Percentiles rank a stretch among this genome's conserved stretches.
Conservation (phyloP, 2,888 invertebrate genomes). For the Nycteola revayana region DNA sequence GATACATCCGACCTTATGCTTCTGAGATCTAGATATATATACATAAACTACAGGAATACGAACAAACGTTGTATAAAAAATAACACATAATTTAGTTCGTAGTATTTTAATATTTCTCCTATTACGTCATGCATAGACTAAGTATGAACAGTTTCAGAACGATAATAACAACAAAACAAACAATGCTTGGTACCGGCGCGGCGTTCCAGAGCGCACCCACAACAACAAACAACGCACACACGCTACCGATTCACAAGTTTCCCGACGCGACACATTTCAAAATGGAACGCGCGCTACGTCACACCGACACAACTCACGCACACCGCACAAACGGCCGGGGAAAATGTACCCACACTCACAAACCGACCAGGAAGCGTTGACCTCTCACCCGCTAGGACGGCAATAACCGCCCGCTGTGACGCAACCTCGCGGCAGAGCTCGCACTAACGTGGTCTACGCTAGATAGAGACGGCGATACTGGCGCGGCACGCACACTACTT, state of each 20-base stretch:
- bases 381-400: conserved; percentile 41
- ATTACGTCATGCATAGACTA: conserved; percentile 29
- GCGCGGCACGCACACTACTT: conserved; percentile 46
- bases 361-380: conserved; percentile 37
- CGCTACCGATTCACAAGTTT: conserved; percentile 72
- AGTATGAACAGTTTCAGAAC: conserved; percentile 48
- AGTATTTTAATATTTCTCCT: too few relatives aligned
- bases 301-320: conserved; percentile 53
- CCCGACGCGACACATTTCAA: conserved; percentile 54
- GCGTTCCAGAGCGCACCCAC: conserved; percentile 56
- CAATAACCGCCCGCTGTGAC: conserved; percentile 20
- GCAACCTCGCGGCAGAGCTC: conserved; percentile 44
- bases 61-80: too few relatives aligned
- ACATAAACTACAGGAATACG: too few relatives aligned
- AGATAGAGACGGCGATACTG: conserved; percentile 42
- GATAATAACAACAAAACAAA: conserved; percentile 75
- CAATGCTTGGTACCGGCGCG: conserved; percentile 48
- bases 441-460: conserved; percentile 31
- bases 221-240: conserved; percentile 59
- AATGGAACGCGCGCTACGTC: conserved; percentile 62
- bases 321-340: conserved; percentile 57
- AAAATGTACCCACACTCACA: conserved; percentile 52
- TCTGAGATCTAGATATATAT: too few relatives aligned
- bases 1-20: too few relatives aligned
- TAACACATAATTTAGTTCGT: too few relatives aligned